Evolutionary conservation across 2,797 vertebrate species (phyloP), one percentile per base, ranked within the genome.

Genomic region (Diplodus sargus): DNA sequence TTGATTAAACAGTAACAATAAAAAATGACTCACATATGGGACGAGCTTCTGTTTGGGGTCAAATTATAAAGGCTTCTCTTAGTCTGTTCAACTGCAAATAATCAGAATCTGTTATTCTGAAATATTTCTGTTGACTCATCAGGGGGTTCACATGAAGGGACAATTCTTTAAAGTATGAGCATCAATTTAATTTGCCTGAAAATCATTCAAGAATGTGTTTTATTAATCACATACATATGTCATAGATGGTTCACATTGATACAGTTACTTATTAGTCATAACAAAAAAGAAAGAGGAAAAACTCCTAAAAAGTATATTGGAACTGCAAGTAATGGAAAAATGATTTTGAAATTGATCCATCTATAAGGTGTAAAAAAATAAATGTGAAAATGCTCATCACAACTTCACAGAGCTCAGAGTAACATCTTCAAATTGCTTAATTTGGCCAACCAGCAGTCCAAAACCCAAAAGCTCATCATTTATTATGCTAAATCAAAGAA

Each of bases 61-160:
- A 49, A 63, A 63, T 13, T 7, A 78, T 66, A n/a, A 45, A 39
- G 7, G 18, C 43, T 66, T 52, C 13, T 43, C 6, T 59, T 59
- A 54, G 59, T 58, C 54, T 48, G 53, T 45, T 60, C 34, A 58
- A 54, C 20, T 57, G 28, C 25, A 64, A 78, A 34, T 62, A 53
- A 70, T 76, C 16, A 64, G 34, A 4, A 58, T 52, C 9, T 43
- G 30, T 65, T 15, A 14, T 30, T 30, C 60, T 14, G 14, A 30
- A 4, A 30, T 58, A 57, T 47, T 56, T 54, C n/a, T 22, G 34
- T 42, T 54, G 18, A n/a, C 12, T 39, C 7, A 66, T 43, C 12
- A 8, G 34, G 34, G 15, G 48, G 9, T 57, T 0, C 11, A n/a
- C 23, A 58, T 56, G 52, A 16, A 43, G 43, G 39, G 11, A 5